Conservation (phyloP, 1,140 invertebrate species). For the Drosophila repleta region DNA sequence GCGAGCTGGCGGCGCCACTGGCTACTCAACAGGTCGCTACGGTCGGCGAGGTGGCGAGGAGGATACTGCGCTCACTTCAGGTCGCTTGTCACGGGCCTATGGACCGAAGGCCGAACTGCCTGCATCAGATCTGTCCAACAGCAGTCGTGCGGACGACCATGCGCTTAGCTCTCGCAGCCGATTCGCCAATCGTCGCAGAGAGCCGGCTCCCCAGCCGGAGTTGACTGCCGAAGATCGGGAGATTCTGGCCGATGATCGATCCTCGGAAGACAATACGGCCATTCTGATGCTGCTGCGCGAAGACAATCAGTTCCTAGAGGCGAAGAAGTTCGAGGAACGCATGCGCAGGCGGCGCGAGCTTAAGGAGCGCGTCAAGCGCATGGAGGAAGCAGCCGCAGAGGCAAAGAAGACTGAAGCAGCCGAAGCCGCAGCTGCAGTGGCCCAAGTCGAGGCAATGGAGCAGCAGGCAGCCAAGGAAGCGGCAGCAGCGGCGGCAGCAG, state of each 20-base stretch:
- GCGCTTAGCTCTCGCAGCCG: slow-evolving; percentile 62
- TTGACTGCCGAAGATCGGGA: slow-evolving; percentile 70
- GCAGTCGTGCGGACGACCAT: slow-evolving; percentile 31
- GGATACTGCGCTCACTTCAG: slow-evolving; percentile 13
- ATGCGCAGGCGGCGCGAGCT: slow-evolving; percentile 92
- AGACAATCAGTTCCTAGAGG: slow-evolving; percentile 85
- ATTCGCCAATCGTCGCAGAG: slow-evolving; percentile 63
- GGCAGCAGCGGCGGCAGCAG: slow-evolving; percentile 10
- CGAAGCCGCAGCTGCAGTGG: slow-evolving; percentile 64
- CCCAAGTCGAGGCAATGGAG: slow-evolving; percentile 45
- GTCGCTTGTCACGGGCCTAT: slow-evolving; percentile 52
- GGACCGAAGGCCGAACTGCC: slow-evolving; percentile 55
- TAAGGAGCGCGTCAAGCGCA: slow-evolving; percentile 90
- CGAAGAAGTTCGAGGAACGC: slow-evolving; percentile 86
- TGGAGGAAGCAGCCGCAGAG: slow-evolving; percentile 85
- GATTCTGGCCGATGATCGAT: slow-evolving; percentile 74
- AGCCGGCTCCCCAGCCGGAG: slow-evolving; percentile 48
- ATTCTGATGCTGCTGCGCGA: slow-evolving; percentile 75
- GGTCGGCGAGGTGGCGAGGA: slow-evolving; percentile 44
- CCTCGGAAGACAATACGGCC: slow-evolving; percentile 80
- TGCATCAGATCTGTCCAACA: slow-evolving; percentile 32
- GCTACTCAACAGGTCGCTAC: slow-evolving; percentile 63
- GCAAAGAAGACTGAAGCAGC: slow-evolving; percentile 81
- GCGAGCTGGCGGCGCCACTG: slow-evolving; percentile 65
- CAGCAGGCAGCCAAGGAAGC: slow-evolving; percentile 64